Evolutionary conservation across 2,113 vertebrate genomes (phyloP).

Genomic region (Piaya cayana): DNA sequence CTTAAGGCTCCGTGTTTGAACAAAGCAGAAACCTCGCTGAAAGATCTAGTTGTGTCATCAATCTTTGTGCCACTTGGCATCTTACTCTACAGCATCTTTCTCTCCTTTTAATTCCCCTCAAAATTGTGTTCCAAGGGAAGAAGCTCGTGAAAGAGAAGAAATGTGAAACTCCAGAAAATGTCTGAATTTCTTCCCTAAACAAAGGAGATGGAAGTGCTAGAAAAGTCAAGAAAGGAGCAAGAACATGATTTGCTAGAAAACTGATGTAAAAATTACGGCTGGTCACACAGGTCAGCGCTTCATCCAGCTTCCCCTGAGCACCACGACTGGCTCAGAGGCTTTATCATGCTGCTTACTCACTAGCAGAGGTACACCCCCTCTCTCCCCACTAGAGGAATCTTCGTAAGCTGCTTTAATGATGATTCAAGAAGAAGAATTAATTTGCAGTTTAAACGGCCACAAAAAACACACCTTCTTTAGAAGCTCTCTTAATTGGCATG

Average conservation of each 20-base stretch:
- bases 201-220: not conserved
- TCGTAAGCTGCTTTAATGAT: not conserved
- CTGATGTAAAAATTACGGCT: not conserved
- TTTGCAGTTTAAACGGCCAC: not conserved
- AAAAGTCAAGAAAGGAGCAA: not conserved
- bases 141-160: not conserved
- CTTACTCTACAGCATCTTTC: not conserved
- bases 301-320: not conserved
- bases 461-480: not conserved
- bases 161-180: not conserved
- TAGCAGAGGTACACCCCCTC: not conserved
- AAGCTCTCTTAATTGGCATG: not conserved
- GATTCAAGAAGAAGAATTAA: conserved; percentile 10
- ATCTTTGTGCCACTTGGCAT: not conserved
- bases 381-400: not conserved
- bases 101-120: not conserved
- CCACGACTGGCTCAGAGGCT: not conserved
- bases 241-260: not conserved
- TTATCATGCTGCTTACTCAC: not conserved
- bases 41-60: not conserved
- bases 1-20: not conserved
- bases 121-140: not conserved
- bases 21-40: not conserved
- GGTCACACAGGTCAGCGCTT: not conserved
- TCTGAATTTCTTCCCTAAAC: not conserved